These are phyloP conservation scores for Forbesichthys agassizii DNA, from an alignment of 2,113 vertebrate genomes.

Conservation along the genomic window DNA sequence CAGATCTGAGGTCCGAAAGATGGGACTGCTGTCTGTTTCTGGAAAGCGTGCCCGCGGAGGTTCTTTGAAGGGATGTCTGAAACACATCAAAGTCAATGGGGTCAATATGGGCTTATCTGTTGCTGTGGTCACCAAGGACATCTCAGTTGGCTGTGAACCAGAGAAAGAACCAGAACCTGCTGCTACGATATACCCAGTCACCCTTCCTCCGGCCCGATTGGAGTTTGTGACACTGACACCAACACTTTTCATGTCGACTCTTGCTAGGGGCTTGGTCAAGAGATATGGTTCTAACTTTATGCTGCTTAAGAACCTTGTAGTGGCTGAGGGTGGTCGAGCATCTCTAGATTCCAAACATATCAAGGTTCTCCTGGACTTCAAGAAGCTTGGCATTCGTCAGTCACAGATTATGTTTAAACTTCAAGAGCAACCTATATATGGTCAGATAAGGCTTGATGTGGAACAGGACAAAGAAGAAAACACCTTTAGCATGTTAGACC, in stretches of 20 bases:
- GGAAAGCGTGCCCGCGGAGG: conserved; percentile 80
- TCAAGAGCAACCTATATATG: conserved; percentile 76
- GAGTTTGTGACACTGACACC: conserved; percentile 54
- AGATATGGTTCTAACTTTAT: conserved; percentile 73
- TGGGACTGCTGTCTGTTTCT: conserved; percentile 78
- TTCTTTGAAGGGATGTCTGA: conserved; percentile 91
- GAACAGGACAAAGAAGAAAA: conserved; percentile 72
- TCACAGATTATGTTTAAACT: conserved; percentile 87
- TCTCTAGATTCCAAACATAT: conserved; percentile 85
- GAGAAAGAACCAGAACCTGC: conserved; percentile 60
- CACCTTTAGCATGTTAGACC: conserved; percentile 84
- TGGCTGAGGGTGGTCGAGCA: conserved; percentile 81
- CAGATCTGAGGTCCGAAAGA: conserved; percentile 74
- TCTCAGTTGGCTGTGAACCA: conserved; percentile 85
- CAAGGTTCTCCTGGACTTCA: conserved; percentile 81
- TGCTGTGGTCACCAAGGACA: conserved; percentile 84
- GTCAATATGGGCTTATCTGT: conserved; percentile 79
- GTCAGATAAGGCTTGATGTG: conserved; percentile 80
- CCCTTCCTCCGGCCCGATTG: conserved; percentile 23
- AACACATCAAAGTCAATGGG: conserved; percentile 77
- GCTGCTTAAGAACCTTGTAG: conserved; percentile 80
- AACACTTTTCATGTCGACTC: conserved; percentile 54
- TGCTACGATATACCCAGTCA: conserved; percentile 43
- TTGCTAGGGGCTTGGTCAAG: conserved; percentile 59
- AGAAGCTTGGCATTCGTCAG: conserved; percentile 79